phyloP scores from a whole-genome alignment of 2,113 vertebrate genomes.

The Stictonetta naevosa region DNA sequence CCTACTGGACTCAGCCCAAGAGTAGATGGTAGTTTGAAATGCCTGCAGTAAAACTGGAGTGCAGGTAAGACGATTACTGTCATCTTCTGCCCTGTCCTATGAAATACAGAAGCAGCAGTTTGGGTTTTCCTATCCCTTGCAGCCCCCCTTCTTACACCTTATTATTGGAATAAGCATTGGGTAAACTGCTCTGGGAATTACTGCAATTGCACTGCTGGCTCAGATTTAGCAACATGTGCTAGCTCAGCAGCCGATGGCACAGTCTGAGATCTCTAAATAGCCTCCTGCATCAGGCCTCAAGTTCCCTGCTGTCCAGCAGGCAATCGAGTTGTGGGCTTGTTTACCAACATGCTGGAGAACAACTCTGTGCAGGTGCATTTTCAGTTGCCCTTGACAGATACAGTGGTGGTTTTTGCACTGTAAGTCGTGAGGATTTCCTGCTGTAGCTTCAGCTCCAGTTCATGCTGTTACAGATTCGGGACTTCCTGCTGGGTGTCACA shows the following conservation, averaged over 20 bases:
- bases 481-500: neutral
- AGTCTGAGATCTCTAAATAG: neutral
- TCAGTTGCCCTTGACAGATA: neutral
- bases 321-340: neutral
- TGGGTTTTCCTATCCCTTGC: neutral
- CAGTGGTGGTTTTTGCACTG: neutral
- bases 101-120: neutral
- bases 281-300: neutral
- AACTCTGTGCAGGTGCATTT: neutral
- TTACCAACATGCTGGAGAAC: neutral
- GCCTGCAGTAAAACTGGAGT: neutral
- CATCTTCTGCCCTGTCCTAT: neutral
- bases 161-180: neutral
- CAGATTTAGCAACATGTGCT: neutral
- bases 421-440: neutral
- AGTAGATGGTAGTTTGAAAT: neutral
- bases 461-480: neutral
- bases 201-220: neutral
- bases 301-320: neutral
- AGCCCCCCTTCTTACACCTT: neutral
- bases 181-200: constrained; percentile 35
- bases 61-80: neutral
- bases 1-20: neutral
- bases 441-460: neutral
- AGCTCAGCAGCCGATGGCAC: neutral